Evolutionary conservation across 2,888 invertebrate species (phyloP), one percentile per base, ranked within the genome.

Genomic region (Helobdella robusta): DNA sequence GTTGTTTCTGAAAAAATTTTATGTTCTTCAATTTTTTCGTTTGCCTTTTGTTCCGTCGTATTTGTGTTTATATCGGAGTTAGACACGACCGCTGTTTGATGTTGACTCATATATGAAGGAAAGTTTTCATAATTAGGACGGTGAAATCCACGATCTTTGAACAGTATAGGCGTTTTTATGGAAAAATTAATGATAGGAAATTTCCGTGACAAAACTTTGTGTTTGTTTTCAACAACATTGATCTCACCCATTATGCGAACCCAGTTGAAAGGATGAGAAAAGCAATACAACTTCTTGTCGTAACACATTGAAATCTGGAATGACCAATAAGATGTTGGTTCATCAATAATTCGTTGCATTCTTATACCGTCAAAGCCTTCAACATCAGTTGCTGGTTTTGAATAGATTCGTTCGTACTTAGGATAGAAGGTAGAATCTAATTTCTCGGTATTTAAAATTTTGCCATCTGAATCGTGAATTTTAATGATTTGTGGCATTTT

Each of bases 221-320:
- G 32, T 11, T 56, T 56, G 32, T 56, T 56, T 28, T 56, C 56
- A 20, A 25, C 28, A n/a, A 56, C n/a, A n/a, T 30, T n/a, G 2
- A 56, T 56, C 56, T 56, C 56, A 8, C 56, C 56, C 1, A n/a
- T n/a, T 30, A 56, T 30, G n/a, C 28, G 28, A n/a, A 56, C 32
- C 56, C 56, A 56, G 56, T 56, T 56, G n/a, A 56, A 25, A 18
- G 56, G 56, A 28, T 56, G 56, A 28, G 32, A 30, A 8, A 56
- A 32, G 30, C 56, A 56, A 30, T 56, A 32, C 25, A 56, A 32
- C 28, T 32, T 56, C 32, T 56, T 56, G 32, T 56, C 56, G 28
- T 56, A 32, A 3, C 30, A 56, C 32, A 56, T 25, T 6, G 32
- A 28, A n/a, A 56, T 8, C 25, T 30, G 30, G 32, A 56, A 56